Evolutionary conservation across 2,113 vertebrate species (phyloP).

Genomic region (Glareola pratincola): DNA sequence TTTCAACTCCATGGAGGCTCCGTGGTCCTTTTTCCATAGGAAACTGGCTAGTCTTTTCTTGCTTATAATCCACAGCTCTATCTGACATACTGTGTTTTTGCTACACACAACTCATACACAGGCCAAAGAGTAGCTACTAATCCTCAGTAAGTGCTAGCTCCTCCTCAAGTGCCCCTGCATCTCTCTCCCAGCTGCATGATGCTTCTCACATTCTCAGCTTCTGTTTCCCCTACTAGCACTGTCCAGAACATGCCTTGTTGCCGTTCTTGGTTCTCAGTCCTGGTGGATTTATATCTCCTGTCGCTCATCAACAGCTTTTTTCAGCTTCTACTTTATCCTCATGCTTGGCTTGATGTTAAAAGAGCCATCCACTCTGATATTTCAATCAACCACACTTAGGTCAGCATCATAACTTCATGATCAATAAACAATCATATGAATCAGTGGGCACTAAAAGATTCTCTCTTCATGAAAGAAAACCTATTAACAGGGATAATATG

Average conservation of each 20-base stretch:
- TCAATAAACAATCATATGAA: constrained; percentile 29
- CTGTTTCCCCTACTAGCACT: not conserved
- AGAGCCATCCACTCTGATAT: not conserved
- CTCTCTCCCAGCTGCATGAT: not conserved
- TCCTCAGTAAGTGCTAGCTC: not conserved
- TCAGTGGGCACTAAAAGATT: not conserved
- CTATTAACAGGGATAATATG: not conserved
- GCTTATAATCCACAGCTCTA: not conserved
- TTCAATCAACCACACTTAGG: not conserved
- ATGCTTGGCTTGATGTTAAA: not conserved
- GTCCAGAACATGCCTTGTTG: not conserved
- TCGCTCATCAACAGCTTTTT: not conserved
- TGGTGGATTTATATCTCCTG: not conserved
- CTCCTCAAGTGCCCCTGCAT: not conserved
- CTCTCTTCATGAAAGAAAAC: not conserved
- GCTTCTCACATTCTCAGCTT: not conserved
- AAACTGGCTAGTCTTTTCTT: not conserved
- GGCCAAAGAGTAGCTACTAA: not conserved
- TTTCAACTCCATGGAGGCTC: not conserved
- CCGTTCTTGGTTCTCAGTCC: not conserved
- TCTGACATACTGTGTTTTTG: not conserved
- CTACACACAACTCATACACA: not conserved
- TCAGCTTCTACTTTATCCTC: not conserved
- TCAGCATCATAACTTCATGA: not conserved
- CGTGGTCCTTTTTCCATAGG: not conserved